phyloP scores from a whole-genome alignment of 2,888 invertebrate genomes.

The Cylindroiulus punctatus region DNA sequence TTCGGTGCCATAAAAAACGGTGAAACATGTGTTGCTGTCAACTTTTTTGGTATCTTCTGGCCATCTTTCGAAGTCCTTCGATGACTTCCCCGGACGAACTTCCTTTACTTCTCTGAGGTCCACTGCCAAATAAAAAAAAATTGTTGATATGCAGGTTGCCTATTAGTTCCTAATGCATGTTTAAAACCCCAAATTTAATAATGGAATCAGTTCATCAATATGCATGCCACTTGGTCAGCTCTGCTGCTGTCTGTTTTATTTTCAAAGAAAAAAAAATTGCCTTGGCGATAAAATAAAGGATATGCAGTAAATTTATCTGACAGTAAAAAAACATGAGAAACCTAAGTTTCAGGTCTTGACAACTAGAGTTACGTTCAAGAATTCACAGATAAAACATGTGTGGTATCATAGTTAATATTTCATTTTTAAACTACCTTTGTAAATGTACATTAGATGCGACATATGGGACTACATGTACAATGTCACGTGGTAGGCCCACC shows the following conservation, averaged over 20 bases:
- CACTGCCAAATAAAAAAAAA: conserved; percentile 68
- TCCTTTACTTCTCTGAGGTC: conserved; percentile 87
- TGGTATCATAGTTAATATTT: too few relatives aligned
- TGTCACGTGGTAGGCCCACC: too few relatives aligned
- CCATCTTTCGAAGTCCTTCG: conserved; percentile 93
- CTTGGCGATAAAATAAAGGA: neutral
- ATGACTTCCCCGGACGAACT: conserved; percentile 84
- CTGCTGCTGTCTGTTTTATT: neutral
- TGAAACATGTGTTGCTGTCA: conserved; percentile 84
- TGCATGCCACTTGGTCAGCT: conserved; percentile 5
- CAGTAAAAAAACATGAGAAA: neutral
- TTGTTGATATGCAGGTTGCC: neutral
- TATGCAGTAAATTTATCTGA: neutral
- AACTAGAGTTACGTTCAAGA: neutral
- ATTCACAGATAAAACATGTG: neutral
- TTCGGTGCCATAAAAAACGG: conserved; percentile 87
- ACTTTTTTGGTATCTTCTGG: conserved; percentile 85
- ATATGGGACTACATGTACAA: too few relatives aligned
- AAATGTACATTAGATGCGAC: too few relatives aligned
- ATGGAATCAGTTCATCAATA: neutral
- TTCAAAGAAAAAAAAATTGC: neutral
- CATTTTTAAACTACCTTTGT: too few relatives aligned
- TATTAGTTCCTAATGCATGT: neutral
- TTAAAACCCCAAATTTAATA: neutral
- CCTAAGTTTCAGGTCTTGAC: neutral